A percentile compares a stretch with the other conserved stretches of the same genome.
These are phyloP conservation scores for Masticophis lateralis DNA, from an alignment of 2,797 vertebrate genomes.

Conservation along the genomic window DNA sequence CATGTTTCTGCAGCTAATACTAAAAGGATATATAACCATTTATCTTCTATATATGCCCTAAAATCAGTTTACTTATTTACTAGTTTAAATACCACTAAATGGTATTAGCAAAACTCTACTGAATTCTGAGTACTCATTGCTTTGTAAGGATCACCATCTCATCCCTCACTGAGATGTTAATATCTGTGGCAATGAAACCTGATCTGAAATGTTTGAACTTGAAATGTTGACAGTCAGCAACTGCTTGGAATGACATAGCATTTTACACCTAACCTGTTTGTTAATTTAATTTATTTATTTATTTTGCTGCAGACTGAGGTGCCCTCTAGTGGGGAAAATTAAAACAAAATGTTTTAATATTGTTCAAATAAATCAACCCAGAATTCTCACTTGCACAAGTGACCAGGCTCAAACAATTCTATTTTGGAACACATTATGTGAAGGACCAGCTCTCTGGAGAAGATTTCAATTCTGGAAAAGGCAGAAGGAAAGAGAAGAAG, in stretches of 20 bases:
- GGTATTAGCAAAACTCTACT: neutral
- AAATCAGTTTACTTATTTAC: neutral
- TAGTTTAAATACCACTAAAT: neutral
- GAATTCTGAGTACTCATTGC: neutral
- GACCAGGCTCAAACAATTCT: neutral
- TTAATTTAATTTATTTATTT: neutral
- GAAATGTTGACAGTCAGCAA: neutral
- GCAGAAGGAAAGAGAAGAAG: neutral
- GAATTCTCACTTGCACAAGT: neutral
- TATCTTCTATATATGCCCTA: neutral
- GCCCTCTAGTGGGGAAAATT: slow-evolving; percentile 65
- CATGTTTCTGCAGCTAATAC: neutral
- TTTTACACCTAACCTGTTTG: fast-evolving
- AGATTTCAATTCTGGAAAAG: neutral
- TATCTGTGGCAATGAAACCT: neutral
- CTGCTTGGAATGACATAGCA: neutral
- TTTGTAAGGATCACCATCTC: neutral
- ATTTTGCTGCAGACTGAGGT: slow-evolving; percentile 58
- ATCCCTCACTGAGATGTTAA: neutral
- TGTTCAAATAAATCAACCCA: neutral
- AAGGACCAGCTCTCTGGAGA: neutral
- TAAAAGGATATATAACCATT: neutral
- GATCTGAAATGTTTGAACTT: neutral
- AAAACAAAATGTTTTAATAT: neutral
- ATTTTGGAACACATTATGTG: neutral